Evolutionary conservation across 1,140 invertebrate species (phyloP).

Genomic region (Danaus plexippus): DNA sequence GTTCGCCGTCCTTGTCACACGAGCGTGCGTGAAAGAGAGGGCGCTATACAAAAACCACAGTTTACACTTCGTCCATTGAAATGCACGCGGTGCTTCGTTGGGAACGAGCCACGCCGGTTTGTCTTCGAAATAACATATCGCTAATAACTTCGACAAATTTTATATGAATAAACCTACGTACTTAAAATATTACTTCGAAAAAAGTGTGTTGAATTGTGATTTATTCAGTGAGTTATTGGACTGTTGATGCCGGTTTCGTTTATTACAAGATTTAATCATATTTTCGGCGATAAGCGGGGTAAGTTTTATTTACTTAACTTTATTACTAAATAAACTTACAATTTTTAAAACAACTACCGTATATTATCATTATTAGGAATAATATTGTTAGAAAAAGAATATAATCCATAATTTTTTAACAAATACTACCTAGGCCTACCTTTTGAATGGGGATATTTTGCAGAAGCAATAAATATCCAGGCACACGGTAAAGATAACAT

Average conservation of each 20-base stretch:
- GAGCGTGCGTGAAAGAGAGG: conserved; percentile 42
- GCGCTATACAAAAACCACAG: conserved; percentile 68
- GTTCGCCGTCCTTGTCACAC: conserved; percentile 40
- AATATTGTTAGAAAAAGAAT: no score
- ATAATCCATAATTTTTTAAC: no score
- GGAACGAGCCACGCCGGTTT: conserved; percentile 53
- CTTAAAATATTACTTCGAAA: conserved; percentile 2
- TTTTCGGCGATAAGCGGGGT: conserved; percentile 19
- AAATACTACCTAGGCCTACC: neutral
- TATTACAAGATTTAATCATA: conserved; percentile 6
- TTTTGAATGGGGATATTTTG: conserved; percentile 1
- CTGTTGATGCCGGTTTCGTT: conserved; percentile 13
- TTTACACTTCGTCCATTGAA: conserved; percentile 69
- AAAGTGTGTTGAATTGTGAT: conserved; percentile 20
- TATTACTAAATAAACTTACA: neutral
- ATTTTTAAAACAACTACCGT: neutral
- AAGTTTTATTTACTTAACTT: conserved; percentile 14
- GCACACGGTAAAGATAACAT: conserved; percentile 25
- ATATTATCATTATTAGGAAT: no score
- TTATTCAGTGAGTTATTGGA: conserved; percentile 11
- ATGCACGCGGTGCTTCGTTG: conserved; percentile 63
- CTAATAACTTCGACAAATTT: conserved; percentile 39
- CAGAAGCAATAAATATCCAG: conserved; percentile 9
- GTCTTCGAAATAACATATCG: conserved; percentile 50
- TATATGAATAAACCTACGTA: conserved; percentile 16